Evolutionary conservation across 2,888 invertebrate genomes (phyloP).

Genomic region (Protonemura montana): DNA sequence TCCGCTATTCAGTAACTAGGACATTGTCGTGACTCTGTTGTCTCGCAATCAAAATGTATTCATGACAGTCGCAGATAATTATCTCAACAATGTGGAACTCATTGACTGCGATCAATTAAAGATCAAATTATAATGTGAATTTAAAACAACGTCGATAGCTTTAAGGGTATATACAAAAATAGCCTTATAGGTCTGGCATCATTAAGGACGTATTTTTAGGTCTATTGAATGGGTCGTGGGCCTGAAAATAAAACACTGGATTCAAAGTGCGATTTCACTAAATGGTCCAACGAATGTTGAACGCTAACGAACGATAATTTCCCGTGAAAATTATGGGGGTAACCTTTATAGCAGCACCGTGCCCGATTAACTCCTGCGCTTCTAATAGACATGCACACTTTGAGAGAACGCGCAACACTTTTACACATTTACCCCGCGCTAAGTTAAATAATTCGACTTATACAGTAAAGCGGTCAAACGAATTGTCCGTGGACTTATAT

Average conservation of each 20-base stretch:
- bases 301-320: slow-evolving; percentile 7
- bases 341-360: not conserved
- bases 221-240: not conserved
- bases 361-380: not conserved
- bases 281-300: not conserved
- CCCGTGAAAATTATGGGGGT: slow-evolving; percentile 12
- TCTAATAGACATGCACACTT: not conserved
- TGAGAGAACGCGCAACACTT: not conserved
- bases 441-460: slow-evolving; percentile 12
- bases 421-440: not conserved
- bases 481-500: slow-evolving; percentile 7
- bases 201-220: not conserved
- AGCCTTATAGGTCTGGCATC: not conserved
- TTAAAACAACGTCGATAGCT: not conserved
- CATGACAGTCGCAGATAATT: not conserved
- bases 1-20: not conserved
- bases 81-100: not conserved
- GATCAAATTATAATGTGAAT: not conserved
- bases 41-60: not conserved
- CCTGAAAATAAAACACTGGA: not conserved
- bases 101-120: too few relatives aligned
- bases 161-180: not conserved
- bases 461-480: not conserved
- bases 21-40: not conserved
- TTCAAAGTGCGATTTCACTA: not conserved